A percentile compares a stretch with the other conserved stretches of the same genome.
phyloP scores from a whole-genome alignment of 2,797 vertebrate species.

The Taeniopygia guttata region DNA sequence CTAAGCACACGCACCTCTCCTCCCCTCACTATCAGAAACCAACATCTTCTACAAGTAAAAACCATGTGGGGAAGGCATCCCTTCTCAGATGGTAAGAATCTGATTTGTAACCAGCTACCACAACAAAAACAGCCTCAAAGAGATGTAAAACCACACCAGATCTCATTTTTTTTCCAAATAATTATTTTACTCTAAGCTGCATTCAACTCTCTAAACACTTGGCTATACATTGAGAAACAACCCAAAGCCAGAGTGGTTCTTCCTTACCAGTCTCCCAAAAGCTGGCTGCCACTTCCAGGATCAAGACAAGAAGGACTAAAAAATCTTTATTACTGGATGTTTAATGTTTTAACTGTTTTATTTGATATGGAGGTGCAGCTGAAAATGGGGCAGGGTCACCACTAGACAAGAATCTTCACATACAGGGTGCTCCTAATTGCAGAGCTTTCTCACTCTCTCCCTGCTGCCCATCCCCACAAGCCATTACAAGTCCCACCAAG shows the following conservation, averaged over 20 bases:
- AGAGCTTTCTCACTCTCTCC: background rate
- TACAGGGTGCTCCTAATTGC: background rate
- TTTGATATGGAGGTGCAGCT: background rate
- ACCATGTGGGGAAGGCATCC: background rate
- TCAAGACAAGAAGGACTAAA: background rate
- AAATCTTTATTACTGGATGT: background rate
- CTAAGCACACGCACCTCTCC: accelerated
- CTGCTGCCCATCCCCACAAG: background rate
- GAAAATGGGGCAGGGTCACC: background rate
- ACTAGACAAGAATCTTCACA: background rate
- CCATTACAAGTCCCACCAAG: background rate
- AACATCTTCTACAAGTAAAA: background rate
- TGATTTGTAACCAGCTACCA: background rate
- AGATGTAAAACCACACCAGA: background rate
- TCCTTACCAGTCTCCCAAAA: background rate
- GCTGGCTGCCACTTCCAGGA: background rate
- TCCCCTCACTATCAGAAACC: background rate
- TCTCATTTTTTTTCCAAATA: background rate
- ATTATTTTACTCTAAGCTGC: background rate
- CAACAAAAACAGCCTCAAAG: background rate
- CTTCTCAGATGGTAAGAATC: background rate
- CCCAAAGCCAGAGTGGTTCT: background rate
- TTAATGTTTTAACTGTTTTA: background rate
- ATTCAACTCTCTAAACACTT: accelerated
- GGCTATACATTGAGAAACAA: background rate